phyloP scores from a whole-genome alignment of 2,888 invertebrate genomes.

The Tiphia femorata region DNA sequence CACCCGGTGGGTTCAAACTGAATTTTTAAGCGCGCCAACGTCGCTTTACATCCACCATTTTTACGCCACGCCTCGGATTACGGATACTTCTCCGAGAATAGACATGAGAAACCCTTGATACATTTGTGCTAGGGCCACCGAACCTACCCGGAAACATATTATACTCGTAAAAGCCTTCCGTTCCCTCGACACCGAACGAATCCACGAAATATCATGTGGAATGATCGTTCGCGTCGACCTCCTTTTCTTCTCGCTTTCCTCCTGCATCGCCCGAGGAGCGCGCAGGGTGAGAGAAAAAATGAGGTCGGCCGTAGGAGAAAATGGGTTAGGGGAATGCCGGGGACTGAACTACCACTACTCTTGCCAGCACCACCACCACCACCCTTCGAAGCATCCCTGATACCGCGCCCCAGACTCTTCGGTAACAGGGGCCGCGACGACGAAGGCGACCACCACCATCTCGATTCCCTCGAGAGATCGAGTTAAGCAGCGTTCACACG shows the following conservation, averaged over 20 bases:
- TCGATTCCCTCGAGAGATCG: background rate
- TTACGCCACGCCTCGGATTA: no score
- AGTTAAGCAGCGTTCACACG: constrained; percentile 15
- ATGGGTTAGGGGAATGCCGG: constrained; percentile 31
- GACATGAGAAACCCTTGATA: no score
- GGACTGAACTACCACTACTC: constrained; percentile 8
- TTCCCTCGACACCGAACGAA: no score
- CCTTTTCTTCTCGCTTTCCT: background rate
- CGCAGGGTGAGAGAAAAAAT: constrained; percentile 13
- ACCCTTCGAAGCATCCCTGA: constrained; percentile 15
- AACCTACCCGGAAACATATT: no score
- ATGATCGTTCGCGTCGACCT: background rate
- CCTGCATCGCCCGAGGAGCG: constrained; percentile 1
- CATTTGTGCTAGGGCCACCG: no score
- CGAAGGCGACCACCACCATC: background rate
- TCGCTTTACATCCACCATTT: no score
- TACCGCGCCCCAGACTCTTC: constrained; percentile 11
- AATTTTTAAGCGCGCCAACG: no score
- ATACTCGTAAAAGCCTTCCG: no score
- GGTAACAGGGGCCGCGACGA: background rate
- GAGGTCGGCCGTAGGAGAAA: constrained; percentile 24
- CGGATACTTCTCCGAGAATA: no score
- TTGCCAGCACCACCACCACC: no score
- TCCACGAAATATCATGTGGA: background rate
- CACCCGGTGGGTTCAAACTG: no score